Evolutionary conservation across 2,888 invertebrate genomes (phyloP), one percentile per base, ranked within the genome.

Genomic region (Chrysopilus asiliformis): DNA sequence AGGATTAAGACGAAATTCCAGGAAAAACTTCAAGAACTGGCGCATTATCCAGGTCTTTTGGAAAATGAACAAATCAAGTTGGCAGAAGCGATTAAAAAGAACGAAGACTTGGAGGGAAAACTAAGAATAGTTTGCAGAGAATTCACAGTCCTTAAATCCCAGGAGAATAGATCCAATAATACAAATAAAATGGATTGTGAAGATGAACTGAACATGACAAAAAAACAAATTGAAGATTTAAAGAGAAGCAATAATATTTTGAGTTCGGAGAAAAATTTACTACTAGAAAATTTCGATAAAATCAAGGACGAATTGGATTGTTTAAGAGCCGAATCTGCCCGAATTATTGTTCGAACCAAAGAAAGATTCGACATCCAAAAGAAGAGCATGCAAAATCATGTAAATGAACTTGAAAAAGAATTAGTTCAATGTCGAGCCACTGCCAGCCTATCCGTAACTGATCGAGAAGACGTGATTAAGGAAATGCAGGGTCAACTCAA

Each of bases 401-500:
- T 62, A 28, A 53, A 52, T 25, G 55, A 61, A 18, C 49, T 62
- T 12, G 61, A 63, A 40, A 45, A 54, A 15, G 60, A 62, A 20
- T 50, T 62, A 1, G 55, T 47, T 35, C 53, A 57, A 32, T 59
- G 60, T 43, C 56, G 58, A 15, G 61, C 54, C 20, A 56, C 59
- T 4, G 56, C 60, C 4, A 47, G 51, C 2, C 49, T 52, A 18
- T 42, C 57, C 4, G 51, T 62, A 8, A 52, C 56, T 34, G 60
- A 63, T 34, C 56, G 62, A 1, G 60, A 63, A 36, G 57, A 53
- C 16, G 46, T 57, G 2, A 61, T 62, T 27, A 52, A 53, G 20
- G 56, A 60, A 36, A 45, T 63, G 38, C 58, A 61, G 42, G 50
- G 50, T 3, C 60, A 62, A 38, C 45, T 63, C 3, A 56, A 56